These are phyloP conservation scores for Lottia gigantea DNA, from an alignment of 2,888 invertebrate species.

Conservation along the genomic window DNA sequence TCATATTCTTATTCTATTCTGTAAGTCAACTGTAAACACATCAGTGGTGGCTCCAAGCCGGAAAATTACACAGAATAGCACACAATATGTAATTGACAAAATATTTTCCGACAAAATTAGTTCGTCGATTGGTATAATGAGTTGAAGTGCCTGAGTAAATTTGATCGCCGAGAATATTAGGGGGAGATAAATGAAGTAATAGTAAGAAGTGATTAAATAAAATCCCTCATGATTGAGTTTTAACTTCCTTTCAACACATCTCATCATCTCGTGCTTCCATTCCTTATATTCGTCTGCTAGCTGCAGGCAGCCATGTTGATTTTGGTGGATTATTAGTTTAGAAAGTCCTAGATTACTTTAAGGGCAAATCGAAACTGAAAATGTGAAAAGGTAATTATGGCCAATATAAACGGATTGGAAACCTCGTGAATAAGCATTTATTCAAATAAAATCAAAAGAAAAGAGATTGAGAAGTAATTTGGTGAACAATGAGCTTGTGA, in stretches of 20 bases:
- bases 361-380: constrained; percentile 9
- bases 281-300: background rate
- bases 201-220: constrained; percentile 33
- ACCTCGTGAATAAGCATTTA: constrained; percentile 9
- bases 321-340: background rate
- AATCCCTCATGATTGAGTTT: constrained; percentile 7
- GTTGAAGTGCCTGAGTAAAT: constrained; percentile 40
- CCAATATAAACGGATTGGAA: background rate
- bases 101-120: constrained; percentile 45
- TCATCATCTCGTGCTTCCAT: background rate
- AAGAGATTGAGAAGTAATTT: background rate
- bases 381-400: constrained; percentile 9
- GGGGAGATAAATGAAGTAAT: constrained; percentile 37
- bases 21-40: constrained; percentile 34
- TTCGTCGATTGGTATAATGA: constrained; percentile 40
- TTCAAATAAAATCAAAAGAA: constrained; percentile 6
- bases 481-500: background rate
- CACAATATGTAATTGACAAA: constrained; percentile 46
- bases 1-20: constrained; percentile 29
- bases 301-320: constrained; percentile 6
- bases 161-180: constrained; percentile 40
- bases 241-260: background rate
- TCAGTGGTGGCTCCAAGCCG: constrained; percentile 31
- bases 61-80: constrained; percentile 36
- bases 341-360: constrained; percentile 2